Conservation (phyloP, 64 coral and sea anemone species). For the Stichodactyla mertensii region DNA sequence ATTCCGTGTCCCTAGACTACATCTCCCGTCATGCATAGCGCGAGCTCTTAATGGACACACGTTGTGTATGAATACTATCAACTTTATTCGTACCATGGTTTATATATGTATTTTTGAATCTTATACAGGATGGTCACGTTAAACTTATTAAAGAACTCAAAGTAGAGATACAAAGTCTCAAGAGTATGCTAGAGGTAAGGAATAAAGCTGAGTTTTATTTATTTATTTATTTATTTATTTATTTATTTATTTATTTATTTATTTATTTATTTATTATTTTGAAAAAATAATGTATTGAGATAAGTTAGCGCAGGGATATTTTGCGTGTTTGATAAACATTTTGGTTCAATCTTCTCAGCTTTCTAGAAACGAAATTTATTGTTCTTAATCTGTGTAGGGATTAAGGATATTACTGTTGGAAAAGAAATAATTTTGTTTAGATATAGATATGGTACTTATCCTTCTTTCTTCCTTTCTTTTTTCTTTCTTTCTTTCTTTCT, state of each 20-base stretch:
- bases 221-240: no score
- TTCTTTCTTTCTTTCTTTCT: no score
- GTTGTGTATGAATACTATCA: not conserved
- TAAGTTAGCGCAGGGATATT: not conserved
- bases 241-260: no score
- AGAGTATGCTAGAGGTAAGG: constrained; percentile 75
- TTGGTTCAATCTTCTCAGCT: not conserved
- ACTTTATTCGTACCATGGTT: not conserved
- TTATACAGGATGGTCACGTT: constrained; percentile 82
- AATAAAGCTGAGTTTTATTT: not conserved
- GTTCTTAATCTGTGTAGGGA: not conserved
- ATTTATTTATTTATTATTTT: not conserved
- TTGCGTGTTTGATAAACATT: not conserved
- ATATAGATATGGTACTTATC: not conserved
- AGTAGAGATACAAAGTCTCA: constrained; percentile 65
- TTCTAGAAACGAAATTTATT: not conserved
- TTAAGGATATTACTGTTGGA: not conserved
- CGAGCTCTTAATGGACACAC: not conserved
- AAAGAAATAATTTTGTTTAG: not conserved
- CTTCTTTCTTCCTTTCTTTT: no score
- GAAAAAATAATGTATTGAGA: not conserved
- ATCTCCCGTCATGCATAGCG: not conserved
- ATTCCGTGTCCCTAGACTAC: not conserved
- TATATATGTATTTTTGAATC: not conserved
- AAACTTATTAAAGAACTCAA: constrained; percentile 94